These are phyloP conservation scores for Ictalurus furcatus DNA, from an alignment of 2,113 vertebrate genomes.

Conservation along the genomic window DNA sequence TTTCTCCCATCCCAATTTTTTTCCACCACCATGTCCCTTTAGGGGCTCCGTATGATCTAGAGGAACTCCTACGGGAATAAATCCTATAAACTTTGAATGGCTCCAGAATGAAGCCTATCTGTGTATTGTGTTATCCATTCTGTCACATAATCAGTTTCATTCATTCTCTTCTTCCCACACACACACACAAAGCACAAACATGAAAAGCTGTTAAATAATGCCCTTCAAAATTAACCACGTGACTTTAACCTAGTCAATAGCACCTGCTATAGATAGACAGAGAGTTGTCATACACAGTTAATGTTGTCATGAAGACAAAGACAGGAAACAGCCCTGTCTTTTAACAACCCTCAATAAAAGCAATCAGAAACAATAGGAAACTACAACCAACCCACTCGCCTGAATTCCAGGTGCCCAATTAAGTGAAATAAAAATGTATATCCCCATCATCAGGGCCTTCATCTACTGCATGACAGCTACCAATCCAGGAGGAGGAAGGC, in stretches of 20 bases:
- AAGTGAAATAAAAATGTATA: background rate
- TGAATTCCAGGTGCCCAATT: conserved; percentile 4
- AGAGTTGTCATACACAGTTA: conserved; percentile 13
- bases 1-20: too few relatives aligned
- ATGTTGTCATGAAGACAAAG: conserved; percentile 16
- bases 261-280: background rate
- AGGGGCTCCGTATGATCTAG: background rate
- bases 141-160: background rate
- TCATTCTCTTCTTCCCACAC: background rate
- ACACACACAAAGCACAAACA: background rate
- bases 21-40: too few relatives aligned
- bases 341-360: background rate
- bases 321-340: background rate
- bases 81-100: background rate
- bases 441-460: background rate
- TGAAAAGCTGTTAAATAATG: background rate
- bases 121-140: background rate
- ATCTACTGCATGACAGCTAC: background rate
- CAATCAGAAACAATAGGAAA: background rate
- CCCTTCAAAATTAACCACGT: background rate
- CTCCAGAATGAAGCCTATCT: background rate
- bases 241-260: conserved; percentile 3
- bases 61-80: too few relatives aligned
- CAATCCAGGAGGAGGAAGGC: background rate
- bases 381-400: background rate